A percentile compares a stretch with the other conserved stretches of the same genome.
These are phyloP conservation scores for Aleiodes testaceus DNA, from an alignment of 2,888 invertebrate genomes.

Conservation along the genomic window DNA sequence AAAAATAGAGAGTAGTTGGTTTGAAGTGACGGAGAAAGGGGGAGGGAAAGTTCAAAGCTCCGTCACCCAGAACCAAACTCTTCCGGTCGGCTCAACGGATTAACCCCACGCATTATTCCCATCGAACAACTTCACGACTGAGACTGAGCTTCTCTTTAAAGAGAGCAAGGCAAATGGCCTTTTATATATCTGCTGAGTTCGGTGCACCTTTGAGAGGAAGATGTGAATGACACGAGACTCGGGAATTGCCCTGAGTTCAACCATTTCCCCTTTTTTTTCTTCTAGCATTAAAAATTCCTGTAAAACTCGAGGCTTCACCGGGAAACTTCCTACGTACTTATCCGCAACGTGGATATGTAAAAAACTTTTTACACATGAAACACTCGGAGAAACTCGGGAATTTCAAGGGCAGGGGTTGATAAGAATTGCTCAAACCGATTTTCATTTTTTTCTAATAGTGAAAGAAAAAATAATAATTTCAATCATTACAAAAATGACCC, in stretches of 20 bases:
- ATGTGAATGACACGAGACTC: neutral
- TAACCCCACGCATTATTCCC: constrained; percentile 36
- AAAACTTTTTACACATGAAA: constrained; percentile 25
- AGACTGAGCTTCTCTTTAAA: neutral
- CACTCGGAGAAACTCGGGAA: constrained; percentile 13
- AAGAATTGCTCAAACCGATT: constrained; percentile 36
- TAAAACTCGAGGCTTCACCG: constrained; percentile 5
- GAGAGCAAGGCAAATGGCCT: neutral
- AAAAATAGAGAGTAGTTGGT: constrained; percentile 5
- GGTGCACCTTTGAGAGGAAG: neutral
- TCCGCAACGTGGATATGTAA: constrained; percentile 20
- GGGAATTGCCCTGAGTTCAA: too few relatives aligned
- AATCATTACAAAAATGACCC: too few relatives aligned
- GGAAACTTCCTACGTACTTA: constrained; percentile 22
- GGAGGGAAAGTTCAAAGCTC: constrained; percentile 41
- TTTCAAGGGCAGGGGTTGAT: neutral
- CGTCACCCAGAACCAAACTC: constrained; percentile 33
- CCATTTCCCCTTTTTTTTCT: neutral
- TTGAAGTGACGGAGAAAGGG: neutral
- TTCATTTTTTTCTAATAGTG: neutral
- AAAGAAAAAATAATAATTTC: too few relatives aligned
- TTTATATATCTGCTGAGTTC: too few relatives aligned
- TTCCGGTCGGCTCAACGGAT: constrained; percentile 27
- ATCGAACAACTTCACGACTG: constrained; percentile 39
- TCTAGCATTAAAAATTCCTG: neutral